phyloP scores from a whole-genome alignment of 1,140 invertebrate genomes.

The Drosophila trapezifrons region DNA sequence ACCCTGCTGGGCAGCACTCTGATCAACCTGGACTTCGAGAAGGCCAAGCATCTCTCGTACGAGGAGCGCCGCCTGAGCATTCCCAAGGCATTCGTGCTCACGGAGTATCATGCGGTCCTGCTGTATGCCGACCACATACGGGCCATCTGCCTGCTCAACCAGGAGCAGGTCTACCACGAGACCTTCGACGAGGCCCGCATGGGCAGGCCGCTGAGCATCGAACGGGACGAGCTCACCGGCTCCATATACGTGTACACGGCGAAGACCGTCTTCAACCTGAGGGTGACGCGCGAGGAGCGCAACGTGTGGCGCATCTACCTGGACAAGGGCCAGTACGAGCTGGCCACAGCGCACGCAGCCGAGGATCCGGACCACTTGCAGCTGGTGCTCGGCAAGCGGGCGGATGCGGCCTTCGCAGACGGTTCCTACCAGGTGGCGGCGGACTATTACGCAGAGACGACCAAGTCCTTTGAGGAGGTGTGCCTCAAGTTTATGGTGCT shows the following conservation, averaged over 20 bases:
- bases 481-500: slow-evolving; percentile 96
- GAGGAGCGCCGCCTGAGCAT: slow-evolving; percentile 81
- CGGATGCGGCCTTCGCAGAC: slow-evolving; percentile 93
- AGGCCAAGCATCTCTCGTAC: slow-evolving; percentile 62
- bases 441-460: slow-evolving; percentile 93
- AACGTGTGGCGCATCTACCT: slow-evolving; percentile 96
- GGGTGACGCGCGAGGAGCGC: slow-evolving; percentile 92
- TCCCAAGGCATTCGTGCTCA: slow-evolving; percentile 92
- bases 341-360: slow-evolving; percentile 92
- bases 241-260: slow-evolving; percentile 95
- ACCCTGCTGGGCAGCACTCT: slow-evolving; percentile 62
- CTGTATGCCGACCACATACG: slow-evolving; percentile 93
- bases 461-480: slow-evolving; percentile 97
- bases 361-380: slow-evolving; percentile 92
- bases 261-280: slow-evolving; percentile 93
- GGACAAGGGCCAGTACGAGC: slow-evolving; percentile 93
- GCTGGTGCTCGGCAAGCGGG: slow-evolving; percentile 94
- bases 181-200: slow-evolving; percentile 89
- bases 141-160: slow-evolving; percentile 93
- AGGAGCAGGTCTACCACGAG: slow-evolving; percentile 95
- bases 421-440: slow-evolving; percentile 94
- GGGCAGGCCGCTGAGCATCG: slow-evolving; percentile 92
- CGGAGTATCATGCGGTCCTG: slow-evolving; percentile 95
- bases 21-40: slow-evolving; percentile 66
- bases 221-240: slow-evolving; percentile 92